Percentiles rank a stretch among this genome's conserved stretches.
phyloP scores from a whole-genome alignment of 2,113 vertebrate genomes.

The Dromiciops gliroides region DNA sequence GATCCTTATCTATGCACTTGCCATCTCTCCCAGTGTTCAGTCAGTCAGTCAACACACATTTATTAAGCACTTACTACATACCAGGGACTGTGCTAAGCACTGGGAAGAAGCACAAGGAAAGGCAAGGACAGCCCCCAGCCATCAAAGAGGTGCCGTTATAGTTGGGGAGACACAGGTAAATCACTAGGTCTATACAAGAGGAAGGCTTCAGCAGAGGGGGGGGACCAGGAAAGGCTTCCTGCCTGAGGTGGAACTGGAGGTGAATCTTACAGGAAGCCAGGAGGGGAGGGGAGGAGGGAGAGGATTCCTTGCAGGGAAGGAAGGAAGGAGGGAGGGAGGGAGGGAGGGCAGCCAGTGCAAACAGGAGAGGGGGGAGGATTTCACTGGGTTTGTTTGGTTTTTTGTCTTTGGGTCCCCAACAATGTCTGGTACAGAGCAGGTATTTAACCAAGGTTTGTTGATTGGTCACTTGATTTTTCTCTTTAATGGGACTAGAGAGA shows the following conservation, averaged over 20 bases:
- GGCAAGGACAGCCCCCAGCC: no score
- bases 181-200: background rate
- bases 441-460: background rate
- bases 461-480: background rate
- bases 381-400: no score
- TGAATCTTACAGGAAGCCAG: no score
- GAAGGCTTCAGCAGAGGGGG: no score
- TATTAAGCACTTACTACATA: no score
- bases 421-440: background rate
- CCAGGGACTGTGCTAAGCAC: no score
- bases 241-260: background rate
- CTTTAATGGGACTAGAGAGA: background rate
- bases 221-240: background rate
- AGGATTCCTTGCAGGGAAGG: background rate
- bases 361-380: background rate
- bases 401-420: background rate
- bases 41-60: no score
- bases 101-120: no score
- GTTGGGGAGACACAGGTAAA: background rate
- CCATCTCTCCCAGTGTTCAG: background rate
- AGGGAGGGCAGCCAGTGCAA: background rate
- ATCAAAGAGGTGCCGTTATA: background rate
- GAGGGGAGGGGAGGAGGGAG: background rate
- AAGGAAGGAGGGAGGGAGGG: background rate
- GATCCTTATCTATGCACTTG: background rate